Percentiles rank a stretch among this genome's conserved stretches.
Evolutionary conservation across 1,140 invertebrate genomes (phyloP).

Genomic region (Antheraea pernyi): DNA sequence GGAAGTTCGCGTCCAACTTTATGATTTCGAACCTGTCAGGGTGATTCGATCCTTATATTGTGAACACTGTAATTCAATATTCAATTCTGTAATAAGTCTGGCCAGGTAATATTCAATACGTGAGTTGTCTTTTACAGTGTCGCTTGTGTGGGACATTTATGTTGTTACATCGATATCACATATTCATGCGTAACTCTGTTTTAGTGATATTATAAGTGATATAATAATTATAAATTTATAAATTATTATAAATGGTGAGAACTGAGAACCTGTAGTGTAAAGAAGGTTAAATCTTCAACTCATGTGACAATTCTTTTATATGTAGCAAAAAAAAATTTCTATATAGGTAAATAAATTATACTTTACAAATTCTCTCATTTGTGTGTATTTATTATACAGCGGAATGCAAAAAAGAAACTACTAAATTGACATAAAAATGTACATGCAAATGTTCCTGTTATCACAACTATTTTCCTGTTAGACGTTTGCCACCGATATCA

Average conservation of each 20-base stretch:
- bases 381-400: not conserved
- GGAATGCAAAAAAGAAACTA: not conserved
- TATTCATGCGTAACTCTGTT: not conserved
- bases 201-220: not conserved
- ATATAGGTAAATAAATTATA: too few species aligned
- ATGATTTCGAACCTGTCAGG: not conserved
- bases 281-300: too few species aligned
- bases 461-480: constrained; percentile 51
- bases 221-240: too few species aligned
- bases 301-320: too few species aligned
- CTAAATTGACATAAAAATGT: constrained; percentile 6
- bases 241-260: too few species aligned
- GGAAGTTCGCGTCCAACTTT: constrained; percentile 31
- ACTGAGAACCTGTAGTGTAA: too few species aligned
- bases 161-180: not conserved
- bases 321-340: too few species aligned
- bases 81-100: constrained; percentile 29
- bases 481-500: constrained; percentile 40
- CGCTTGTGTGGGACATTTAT: constrained; percentile 12
- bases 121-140: constrained; percentile 26
- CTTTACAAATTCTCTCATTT: too few species aligned
- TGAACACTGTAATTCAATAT: not conserved
- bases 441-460: constrained; percentile 42
- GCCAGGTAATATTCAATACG: constrained; percentile 26
- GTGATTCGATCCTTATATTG: not conserved